Base-by-base conservation (phyloP, 2,797 vertebrate genomes). In the Dryobates pubescens region DNA sequence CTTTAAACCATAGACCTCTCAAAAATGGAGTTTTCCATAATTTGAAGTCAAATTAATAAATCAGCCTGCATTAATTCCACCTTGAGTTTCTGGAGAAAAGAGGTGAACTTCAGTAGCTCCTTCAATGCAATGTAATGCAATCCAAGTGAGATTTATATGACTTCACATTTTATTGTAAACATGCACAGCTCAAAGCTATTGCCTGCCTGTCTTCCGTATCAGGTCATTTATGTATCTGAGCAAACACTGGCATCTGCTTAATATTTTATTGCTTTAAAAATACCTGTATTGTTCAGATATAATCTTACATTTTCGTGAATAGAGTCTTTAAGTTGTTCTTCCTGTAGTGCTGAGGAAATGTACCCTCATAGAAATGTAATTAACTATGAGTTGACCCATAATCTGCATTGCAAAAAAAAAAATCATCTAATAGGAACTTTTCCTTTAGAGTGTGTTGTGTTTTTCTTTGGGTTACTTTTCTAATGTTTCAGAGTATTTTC, bases 181-280 rank as follows among this genome's bases (percentile, higher is more conserved):
- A 75, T 92, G 87, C 84, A 87, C 81, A 93, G 56, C 80, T 94
- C 75, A 88, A 88, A 93, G 80, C 72, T 90, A 69, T 88, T 94
- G 89, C 90, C 90, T 93, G 85, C 93, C 77, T 86, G 69, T 96
- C 91, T 92, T 89, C 83, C 75, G 9, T 89, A 94, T 93, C 91
- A 92, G 72, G 69, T 34, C 84, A 87, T 94, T 94, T 94, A 82
- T 74, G 88, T 87, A 69, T 75, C 88, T 93, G 80, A 78, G 71
- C 91, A 94, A 94, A 94, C 89, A 93, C 73, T 89, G 89, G 84
- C 90, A 93, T 94, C 83, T 91, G 75, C 92, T 95, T 92, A 94
- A 94, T 96, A 91, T 87, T 95, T 92, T 81, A 94, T 89, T 95
- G 86, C 62, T 90, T 93, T 76, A 92, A 89, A 95, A 91, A 92